phyloP scores from a whole-genome alignment of 2,113 vertebrate genomes.

The Australoheros scitulus region DNA sequence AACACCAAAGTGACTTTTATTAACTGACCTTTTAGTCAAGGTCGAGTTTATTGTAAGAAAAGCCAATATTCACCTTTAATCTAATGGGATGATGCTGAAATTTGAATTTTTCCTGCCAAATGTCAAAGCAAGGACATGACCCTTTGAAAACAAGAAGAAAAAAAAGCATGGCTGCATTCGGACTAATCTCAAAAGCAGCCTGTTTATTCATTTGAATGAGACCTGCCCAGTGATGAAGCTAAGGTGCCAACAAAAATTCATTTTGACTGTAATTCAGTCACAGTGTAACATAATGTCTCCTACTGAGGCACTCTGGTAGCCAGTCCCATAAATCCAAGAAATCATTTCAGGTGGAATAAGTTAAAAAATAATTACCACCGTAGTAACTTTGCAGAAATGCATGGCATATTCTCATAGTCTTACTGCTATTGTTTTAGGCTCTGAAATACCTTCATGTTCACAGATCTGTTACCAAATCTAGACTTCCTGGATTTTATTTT shows the following conservation, averaged over 20 bases:
- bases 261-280: not conserved
- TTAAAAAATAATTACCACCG: not conserved
- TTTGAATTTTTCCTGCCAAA: not conserved
- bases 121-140: not conserved
- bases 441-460: not conserved
- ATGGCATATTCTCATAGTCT: not conserved
- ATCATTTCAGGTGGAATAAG: not conserved
- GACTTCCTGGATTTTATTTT: conserved; percentile 7
- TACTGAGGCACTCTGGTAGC: not conserved
- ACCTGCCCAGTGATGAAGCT: not conserved
- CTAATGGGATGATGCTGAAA: not conserved
- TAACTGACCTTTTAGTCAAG: not conserved
- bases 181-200: not conserved
- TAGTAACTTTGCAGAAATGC: not conserved
- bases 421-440: conserved; percentile 1
- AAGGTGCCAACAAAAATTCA: not conserved
- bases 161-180: not conserved
- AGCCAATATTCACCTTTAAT: not conserved
- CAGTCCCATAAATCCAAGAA: not conserved
- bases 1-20: not conserved
- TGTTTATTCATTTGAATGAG: not conserved
- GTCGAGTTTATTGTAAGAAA: not conserved
- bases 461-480: not conserved
- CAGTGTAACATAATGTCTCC: not conserved
- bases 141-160: not conserved